A percentile compares a stretch with the other conserved stretches of the same genome.
Conservation (phyloP, 2,113 vertebrate species). For the Tragulus kanchil region DNA sequence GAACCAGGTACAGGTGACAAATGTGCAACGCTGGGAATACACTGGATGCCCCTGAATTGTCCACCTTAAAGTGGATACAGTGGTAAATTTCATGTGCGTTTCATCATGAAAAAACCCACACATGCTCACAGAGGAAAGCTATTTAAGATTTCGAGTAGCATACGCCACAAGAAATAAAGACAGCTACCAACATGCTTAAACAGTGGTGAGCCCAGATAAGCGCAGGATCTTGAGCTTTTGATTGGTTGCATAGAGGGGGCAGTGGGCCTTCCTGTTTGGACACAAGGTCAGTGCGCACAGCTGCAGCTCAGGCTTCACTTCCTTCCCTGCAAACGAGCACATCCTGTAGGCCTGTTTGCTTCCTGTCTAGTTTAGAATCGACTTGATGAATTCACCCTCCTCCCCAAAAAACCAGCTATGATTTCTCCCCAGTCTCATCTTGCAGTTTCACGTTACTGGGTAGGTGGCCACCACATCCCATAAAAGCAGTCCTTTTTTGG, state of each 20-base stretch:
- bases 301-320: conserved; percentile 80
- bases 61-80: not conserved
- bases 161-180: not conserved
- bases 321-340: conserved; percentile 79
- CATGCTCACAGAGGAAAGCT: not conserved
- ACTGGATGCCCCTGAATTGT: not conserved
- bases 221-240: fast-evolving
- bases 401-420: not conserved
- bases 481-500: not conserved
- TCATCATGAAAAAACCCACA: not conserved
- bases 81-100: not conserved
- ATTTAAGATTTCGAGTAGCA: not conserved
- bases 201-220: not conserved
- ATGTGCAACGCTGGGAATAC: not conserved
- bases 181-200: not conserved
- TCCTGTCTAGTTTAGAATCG: conserved; percentile 59
- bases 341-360: conserved; percentile 76
- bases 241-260: conserved; percentile 40
- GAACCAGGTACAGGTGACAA: not conserved
- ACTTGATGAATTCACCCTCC: not conserved
- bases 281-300: conserved; percentile 81
- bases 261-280: conserved; percentile 84
- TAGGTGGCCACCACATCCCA: not conserved
- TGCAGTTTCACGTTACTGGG: not conserved
- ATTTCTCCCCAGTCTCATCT: not conserved